Conservation (phyloP, 2,888 invertebrate genomes). For the Parelbella ahira region DNA sequence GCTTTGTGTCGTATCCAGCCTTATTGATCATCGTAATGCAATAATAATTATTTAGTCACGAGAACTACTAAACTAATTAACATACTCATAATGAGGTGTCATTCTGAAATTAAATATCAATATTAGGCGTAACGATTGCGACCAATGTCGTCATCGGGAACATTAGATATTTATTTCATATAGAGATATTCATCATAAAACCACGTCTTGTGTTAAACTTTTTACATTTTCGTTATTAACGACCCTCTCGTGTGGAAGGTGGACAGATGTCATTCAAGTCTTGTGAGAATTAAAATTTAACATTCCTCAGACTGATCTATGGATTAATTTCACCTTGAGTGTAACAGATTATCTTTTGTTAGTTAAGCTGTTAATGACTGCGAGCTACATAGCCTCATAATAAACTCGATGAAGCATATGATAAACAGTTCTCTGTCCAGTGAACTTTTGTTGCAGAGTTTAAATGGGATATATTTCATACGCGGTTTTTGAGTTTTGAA, state of each 20-base stretch:
- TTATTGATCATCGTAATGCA: conserved; percentile 28
- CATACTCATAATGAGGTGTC: conserved; percentile 33
- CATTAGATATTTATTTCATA: too few species aligned
- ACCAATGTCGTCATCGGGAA: not conserved
- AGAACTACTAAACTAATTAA: conserved; percentile 37
- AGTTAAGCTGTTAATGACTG: conserved; percentile 55
- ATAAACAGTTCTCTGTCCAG: conserved; percentile 24
- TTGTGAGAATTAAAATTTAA: conserved; percentile 15
- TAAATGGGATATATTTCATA: too few species aligned
- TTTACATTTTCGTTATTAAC: too few species aligned
- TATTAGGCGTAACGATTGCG: not conserved
- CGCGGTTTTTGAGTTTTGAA: too few species aligned
- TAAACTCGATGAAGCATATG: conserved; percentile 29
- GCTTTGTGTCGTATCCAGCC: conserved; percentile 26
- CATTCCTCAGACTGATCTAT: conserved; percentile 37
- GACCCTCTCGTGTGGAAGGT: too few species aligned
- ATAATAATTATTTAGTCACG: conserved; percentile 39
- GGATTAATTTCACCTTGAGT: conserved; percentile 51
- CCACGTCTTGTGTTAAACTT: too few species aligned
- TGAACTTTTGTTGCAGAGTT: too few species aligned
- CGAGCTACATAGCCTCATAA: conserved; percentile 33
- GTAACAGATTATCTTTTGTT: conserved; percentile 49
- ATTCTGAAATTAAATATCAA: conserved; percentile 1
- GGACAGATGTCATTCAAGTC: conserved; percentile 12
- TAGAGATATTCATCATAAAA: too few species aligned